Base-by-base conservation (phyloP, 2,113 vertebrate species). In the Poeciliopsis turrubarensis region DNA sequence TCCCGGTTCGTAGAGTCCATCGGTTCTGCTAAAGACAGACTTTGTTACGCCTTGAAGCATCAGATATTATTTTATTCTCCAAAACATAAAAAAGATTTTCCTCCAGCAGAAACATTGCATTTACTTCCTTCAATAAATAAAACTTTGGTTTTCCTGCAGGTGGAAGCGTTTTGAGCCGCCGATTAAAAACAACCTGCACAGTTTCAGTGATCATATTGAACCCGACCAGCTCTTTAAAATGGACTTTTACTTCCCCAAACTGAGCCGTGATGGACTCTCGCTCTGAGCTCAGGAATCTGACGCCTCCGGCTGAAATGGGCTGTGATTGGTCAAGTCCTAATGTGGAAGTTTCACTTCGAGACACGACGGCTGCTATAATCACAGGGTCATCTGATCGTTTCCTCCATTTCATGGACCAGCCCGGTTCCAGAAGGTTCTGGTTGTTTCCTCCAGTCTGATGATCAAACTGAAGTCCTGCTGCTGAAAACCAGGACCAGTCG, bases 191-290 rank as follows among this genome's bases (percentile, higher is more conserved):
- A 1, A 8, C 7, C 61, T 22, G 5, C 5, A 62, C 15, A 25
- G 11, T 37, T 34, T 34, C 27, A 2, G 22, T 22, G 0, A 34
- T 57, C 0, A 15, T 30, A 1, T 57, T 57, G 9, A 25, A 10
- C 22, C 51, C 8, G 10, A n/a, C 2, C 8, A 2, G 22, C 22
- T n/a, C 2, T n/a, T n/a, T 57, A 3, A 54, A 47, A 57, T 25
- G 25, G 51, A 57, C 51, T 67, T 67, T 75, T 44, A 68, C 54
- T 61, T 68, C 65, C 60, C 31, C 1, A 61, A 47, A 32, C 27
- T 1, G 64, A 32, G 25, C 17, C 60, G 37, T 14, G 32, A 30
- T 0, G 0, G 32, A 15, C 13, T 44, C 15, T 51, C 15, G 15
- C 47, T 51, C 13, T 29, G 37, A 44, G 39, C n/a, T 27, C 65